Conservation (phyloP, 2,113 vertebrate genomes). For the Alethe diademata region DNA sequence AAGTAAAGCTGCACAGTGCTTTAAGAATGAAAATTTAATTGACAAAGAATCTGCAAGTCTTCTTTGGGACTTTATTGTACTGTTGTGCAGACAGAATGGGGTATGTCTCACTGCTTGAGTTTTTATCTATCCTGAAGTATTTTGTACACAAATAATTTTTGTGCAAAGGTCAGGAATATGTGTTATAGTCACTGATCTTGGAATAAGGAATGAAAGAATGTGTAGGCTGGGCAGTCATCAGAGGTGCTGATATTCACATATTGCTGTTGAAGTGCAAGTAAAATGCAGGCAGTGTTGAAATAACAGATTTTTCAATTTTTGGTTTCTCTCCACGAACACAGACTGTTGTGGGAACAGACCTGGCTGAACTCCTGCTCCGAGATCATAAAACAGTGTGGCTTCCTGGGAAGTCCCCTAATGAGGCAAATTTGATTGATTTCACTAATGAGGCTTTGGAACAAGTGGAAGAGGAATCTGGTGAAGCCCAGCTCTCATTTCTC, state of each 20-base stretch:
- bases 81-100: constrained; percentile 96
- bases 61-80: constrained; percentile 93
- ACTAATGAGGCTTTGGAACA: constrained; percentile 88
- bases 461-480: constrained; percentile 85
- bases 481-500: constrained; percentile 89
- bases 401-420: constrained; percentile 94
- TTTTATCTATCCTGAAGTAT: background rate
- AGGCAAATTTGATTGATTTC: constrained; percentile 96
- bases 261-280: background rate
- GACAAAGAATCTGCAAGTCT: constrained; percentile 93
- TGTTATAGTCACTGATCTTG: background rate
- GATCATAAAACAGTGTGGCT: constrained; percentile 95
- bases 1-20: constrained; percentile 87
- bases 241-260: background rate
- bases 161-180: background rate
- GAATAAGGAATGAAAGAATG: background rate
- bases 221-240: background rate
- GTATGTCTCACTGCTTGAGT: constrained; percentile 65
- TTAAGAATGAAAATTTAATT: constrained; percentile 83
- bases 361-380: constrained; percentile 90
- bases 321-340: background rate
- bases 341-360: constrained; percentile 97
- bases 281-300: background rate
- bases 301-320: background rate
- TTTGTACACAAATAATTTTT: background rate